Percentiles rank a stretch among this genome's conserved stretches.
phyloP scores from a whole-genome alignment of 2,113 vertebrate species.

The Motacilla tschutschensis region DNA sequence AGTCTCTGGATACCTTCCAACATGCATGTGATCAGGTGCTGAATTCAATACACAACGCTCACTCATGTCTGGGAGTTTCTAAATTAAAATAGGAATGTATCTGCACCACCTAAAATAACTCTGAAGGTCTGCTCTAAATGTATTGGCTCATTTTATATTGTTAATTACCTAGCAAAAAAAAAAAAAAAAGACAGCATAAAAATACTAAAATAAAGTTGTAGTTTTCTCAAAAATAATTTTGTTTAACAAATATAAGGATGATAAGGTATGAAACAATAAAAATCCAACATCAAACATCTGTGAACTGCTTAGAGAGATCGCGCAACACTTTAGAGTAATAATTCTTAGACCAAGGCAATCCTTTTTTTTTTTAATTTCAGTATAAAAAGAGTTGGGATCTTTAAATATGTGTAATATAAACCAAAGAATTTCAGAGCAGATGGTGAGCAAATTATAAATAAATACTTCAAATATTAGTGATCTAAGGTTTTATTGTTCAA shows the following conservation, averaged over 20 bases:
- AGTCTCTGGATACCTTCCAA: constrained; percentile 70
- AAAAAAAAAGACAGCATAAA: not conserved
- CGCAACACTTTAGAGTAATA: not conserved
- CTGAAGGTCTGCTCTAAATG: not conserved
- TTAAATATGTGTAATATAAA: not conserved
- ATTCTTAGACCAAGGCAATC: not conserved
- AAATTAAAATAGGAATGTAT: constrained; percentile 63
- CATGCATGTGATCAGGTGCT: constrained; percentile 62
- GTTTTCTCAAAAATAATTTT: not conserved
- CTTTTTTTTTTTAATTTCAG: not conserved
- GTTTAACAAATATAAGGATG: not conserved
- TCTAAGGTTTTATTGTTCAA: constrained; percentile 58
- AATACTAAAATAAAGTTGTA: not conserved
- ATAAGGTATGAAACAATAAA: not conserved
- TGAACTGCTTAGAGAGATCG: not conserved
- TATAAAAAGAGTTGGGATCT: not conserved
- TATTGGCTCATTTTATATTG: not conserved
- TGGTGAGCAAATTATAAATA: constrained; percentile 53
- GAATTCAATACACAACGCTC: constrained; percentile 65
- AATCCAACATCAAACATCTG: not conserved
- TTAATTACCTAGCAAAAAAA: not conserved
- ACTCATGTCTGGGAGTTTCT: constrained; percentile 48
- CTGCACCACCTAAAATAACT: constrained; percentile 34
- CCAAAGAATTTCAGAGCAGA: constrained; percentile 16
- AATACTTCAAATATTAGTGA: constrained; percentile 53